A percentile compares a stretch with the other conserved stretches of the same genome.
Evolutionary conservation across 2,888 invertebrate genomes (phyloP).

Genomic region (Lottia gigantea): DNA sequence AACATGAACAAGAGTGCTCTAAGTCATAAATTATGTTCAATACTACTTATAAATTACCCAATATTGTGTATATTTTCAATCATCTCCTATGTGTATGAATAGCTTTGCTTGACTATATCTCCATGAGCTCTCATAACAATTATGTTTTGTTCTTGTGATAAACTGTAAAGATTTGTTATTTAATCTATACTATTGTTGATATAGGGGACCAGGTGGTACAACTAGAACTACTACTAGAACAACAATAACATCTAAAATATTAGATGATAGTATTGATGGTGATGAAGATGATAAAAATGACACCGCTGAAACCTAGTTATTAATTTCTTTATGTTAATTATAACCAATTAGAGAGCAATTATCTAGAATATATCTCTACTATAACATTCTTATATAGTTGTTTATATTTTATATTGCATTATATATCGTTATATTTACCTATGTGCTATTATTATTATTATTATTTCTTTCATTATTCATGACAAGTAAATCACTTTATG

Average conservation of each 20-base stretch:
- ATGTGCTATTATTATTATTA: no score
- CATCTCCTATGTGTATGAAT: no score
- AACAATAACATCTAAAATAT: not conserved
- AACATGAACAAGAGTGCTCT: no score
- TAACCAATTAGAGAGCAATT: no score
- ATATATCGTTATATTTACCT: not conserved
- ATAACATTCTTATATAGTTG: slow-evolving; percentile 10
- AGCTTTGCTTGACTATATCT: no score
- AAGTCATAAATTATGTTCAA: no score
- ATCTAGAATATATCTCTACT: slow-evolving; percentile 3
- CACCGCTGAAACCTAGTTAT: not conserved
- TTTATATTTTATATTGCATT: slow-evolving; percentile 9
- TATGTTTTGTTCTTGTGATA: not conserved
- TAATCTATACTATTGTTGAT: not conserved
- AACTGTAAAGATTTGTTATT: not conserved
- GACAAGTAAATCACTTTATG: no score
- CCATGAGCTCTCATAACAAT: no score
- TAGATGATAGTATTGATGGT: slow-evolving; percentile 5
- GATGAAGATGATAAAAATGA: slow-evolving; percentile 9
- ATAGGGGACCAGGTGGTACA: not conserved
- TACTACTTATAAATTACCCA: no score
- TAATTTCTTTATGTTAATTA: no score
- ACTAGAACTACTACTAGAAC: slow-evolving; percentile 1
- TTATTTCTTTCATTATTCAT: no score
- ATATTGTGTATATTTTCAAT: no score